Percentiles rank a stretch among this genome's conserved stretches.
Evolutionary conservation across 1,140 invertebrate genomes (phyloP).

Genomic region (Drosophila obscura): DNA sequence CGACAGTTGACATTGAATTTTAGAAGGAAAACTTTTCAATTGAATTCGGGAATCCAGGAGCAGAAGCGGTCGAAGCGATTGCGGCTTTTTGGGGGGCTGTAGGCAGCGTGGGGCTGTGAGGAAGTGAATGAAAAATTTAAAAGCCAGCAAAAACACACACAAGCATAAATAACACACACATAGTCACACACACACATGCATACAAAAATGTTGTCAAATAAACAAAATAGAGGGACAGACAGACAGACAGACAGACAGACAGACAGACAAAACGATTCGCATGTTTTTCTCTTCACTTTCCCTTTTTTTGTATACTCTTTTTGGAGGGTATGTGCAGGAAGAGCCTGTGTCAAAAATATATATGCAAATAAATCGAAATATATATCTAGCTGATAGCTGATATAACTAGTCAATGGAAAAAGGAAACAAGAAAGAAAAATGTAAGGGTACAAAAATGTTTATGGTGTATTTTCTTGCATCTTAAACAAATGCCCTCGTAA

Average conservation of each 20-base stretch:
- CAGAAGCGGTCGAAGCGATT: constrained; percentile 19
- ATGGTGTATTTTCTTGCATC: no score
- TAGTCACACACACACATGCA: background rate
- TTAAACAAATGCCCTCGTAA: no score
- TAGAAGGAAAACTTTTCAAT: constrained; percentile 2
- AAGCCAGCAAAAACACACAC: constrained; percentile 24
- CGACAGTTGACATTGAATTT: constrained; percentile 19
- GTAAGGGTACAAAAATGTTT: no score
- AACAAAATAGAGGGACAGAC: constrained; percentile 69
- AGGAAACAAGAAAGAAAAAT: no score
- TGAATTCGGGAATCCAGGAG: background rate
- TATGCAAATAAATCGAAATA: no score
- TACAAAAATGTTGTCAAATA: constrained; percentile 73
- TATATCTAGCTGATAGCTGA: no score
- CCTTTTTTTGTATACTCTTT: background rate
- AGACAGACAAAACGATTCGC: constrained; percentile 43
- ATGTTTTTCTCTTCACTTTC: constrained; percentile 22
- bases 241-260: constrained; percentile 37
- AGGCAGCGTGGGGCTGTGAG: background rate
- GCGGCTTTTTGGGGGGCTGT: no score
- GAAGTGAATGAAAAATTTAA: constrained; percentile 63
- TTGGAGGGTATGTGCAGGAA: background rate
- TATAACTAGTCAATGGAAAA: no score
- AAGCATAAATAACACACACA: constrained; percentile 21
- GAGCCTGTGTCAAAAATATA: background rate